Conservation (phyloP, 2,888 invertebrate genomes). For the Lasioglossum pauxillum region DNA sequence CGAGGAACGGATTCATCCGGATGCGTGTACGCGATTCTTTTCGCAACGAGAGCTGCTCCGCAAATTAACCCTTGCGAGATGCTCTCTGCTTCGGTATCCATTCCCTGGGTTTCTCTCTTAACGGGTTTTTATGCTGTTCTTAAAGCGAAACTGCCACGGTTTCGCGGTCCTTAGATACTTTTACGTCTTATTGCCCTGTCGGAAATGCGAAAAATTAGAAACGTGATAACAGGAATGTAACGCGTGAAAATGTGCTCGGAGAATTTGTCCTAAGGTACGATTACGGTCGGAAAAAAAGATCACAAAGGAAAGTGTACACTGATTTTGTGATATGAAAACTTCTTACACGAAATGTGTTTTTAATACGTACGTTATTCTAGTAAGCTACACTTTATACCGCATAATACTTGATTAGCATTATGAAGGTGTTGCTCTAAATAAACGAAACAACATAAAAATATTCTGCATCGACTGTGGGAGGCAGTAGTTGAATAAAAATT, state of each 20-base stretch:
- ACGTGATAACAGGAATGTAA: not conserved
- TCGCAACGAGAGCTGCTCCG: not conserved
- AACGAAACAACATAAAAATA: no score
- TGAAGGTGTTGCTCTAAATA: no score
- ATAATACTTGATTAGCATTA: no score
- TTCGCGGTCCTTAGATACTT: not conserved
- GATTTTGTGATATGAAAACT: no score
- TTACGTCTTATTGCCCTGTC: not conserved
- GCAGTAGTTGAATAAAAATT: no score
- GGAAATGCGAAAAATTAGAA: not conserved
- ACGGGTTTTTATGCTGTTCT: not conserved
- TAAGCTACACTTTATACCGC: no score
- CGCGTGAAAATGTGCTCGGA: not conserved
- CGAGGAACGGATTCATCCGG: not conserved
- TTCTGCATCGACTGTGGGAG: no score
- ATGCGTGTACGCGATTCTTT: slow-evolving; percentile 2
- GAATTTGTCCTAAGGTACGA: not conserved
- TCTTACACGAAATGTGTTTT: no score
- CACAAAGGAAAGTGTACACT: no score
- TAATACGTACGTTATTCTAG: no score
- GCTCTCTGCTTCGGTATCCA: not conserved
- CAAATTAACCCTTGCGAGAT: not conserved
- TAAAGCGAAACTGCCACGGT: not conserved
- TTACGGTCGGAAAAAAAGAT: not conserved
- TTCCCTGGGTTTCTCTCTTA: not conserved